Evolutionary conservation across 2,888 invertebrate genomes (phyloP), one percentile per base, ranked within the genome.

Genomic region (Reticulitermes lucifugus): DNA sequence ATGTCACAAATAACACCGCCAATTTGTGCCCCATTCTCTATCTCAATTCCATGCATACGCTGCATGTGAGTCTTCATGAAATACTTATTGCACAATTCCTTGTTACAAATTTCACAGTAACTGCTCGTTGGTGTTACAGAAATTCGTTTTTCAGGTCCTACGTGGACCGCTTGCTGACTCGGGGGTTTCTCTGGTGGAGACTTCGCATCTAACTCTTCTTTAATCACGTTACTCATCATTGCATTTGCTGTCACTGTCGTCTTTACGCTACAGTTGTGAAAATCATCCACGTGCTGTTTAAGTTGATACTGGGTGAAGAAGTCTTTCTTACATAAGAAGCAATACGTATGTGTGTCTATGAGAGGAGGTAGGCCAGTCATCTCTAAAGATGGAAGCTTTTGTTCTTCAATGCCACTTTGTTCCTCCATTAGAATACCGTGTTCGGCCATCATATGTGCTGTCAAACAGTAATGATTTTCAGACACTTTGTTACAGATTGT

Each of bases 1-100:
- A 99, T 97, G 91, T 98, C 98, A 91, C 98, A 98, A 79, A 98
- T 96, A 12, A 98, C 98, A 41, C 98, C 98, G 10, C 98, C 98
- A 70, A 98, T 96, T 90, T 97, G 97, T 60, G 97, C 96, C 35
- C 97, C 97, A 89, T 97, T 97, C 91, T 98, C 97, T 82, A 98
- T 95, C 90, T 97, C 97, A 89, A 98, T 98, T 77, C 98, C 98
- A 91, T 98, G 99, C 97, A 99, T 99, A 90, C 98, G 95, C 90
- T 98, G 96, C 98, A 99, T 99, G 92, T 99, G 99, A 1, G 99
- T 99, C 91, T 99, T 98, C 96, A 99, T 97, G 91, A 99, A 99
- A 91, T 99, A 99, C 91, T 99, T 99, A 92, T 99, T 99, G 93
- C 99, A 99, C 88, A 99, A 92, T 92, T 99, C 98, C 91, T 99